phyloP scores from a whole-genome alignment of 2,113 vertebrate genomes.

The Parus major region DNA sequence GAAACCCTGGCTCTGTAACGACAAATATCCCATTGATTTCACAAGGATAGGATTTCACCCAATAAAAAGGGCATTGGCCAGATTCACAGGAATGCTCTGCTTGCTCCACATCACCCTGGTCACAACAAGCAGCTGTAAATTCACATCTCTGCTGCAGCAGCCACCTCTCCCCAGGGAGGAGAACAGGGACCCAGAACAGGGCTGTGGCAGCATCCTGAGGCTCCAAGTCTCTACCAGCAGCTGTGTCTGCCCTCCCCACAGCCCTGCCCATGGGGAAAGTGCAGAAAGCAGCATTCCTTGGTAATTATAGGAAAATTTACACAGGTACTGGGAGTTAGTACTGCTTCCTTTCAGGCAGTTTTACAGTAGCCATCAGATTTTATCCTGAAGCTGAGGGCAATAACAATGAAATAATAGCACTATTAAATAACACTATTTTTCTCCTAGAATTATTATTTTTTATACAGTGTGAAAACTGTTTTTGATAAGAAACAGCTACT shows the following conservation, averaged over 20 bases:
- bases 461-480: background rate
- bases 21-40: constrained; percentile 19
- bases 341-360: background rate
- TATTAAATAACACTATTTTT: background rate
- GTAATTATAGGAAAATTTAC: constrained; percentile 10
- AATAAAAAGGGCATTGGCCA: constrained; percentile 41
- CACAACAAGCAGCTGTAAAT: background rate
- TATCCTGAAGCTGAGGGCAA: constrained; percentile 44
- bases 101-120: background rate
- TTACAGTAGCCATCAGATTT: constrained; percentile 30
- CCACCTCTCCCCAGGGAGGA: rapidly evolving
- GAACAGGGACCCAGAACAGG: background rate
- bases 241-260: background rate
- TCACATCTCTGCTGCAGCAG: rapidly evolving
- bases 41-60: constrained; percentile 38
- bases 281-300: background rate
- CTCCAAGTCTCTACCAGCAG: rapidly evolving
- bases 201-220: background rate
- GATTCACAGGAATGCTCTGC: constrained; percentile 12
- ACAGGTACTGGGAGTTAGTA: background rate
- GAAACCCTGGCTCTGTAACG: background rate
- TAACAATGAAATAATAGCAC: constrained; percentile 56
- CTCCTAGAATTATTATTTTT: background rate
- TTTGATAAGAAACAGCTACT: background rate
- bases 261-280: background rate